These are phyloP conservation scores for Phortica variegata DNA, from an alignment of 1,140 invertebrate species.

Conservation along the genomic window DNA sequence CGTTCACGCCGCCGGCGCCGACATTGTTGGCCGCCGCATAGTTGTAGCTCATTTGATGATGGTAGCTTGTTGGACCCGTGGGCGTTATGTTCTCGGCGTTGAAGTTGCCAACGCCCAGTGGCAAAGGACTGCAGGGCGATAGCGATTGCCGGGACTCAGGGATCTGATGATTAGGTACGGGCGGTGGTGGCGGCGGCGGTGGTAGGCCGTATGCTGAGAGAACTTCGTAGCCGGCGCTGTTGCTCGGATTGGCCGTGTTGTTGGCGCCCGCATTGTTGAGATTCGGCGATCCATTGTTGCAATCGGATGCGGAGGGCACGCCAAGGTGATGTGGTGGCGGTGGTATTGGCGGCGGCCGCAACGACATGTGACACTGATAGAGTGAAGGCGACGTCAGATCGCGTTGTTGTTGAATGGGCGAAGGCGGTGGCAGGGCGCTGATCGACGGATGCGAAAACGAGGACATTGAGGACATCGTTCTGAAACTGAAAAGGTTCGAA, in stretches of 20 bases:
- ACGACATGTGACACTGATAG: slow-evolving; percentile 50
- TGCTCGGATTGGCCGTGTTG: slow-evolving; percentile 9
- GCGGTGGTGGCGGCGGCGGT: slow-evolving; percentile 12
- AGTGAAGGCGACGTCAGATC: slow-evolving; percentile 45
- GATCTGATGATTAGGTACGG: slow-evolving; percentile 12
- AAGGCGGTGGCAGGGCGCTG: slow-evolving; percentile 32
- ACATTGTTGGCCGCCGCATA: slow-evolving; percentile 29
- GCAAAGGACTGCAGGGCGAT: slow-evolving; percentile 20
- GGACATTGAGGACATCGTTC: slow-evolving; percentile 40
- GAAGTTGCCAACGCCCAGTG: slow-evolving; percentile 20
- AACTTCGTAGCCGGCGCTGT: slow-evolving; percentile 28
- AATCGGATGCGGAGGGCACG: not conserved
- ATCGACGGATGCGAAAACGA: slow-evolving; percentile 42
- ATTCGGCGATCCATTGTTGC: slow-evolving; percentile 5
- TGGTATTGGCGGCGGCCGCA: slow-evolving; percentile 29
- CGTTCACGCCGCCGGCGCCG: slow-evolving; percentile 2
- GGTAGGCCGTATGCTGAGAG: slow-evolving; percentile 32
- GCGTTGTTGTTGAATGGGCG: slow-evolving; percentile 42
- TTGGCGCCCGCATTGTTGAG: slow-evolving; percentile 2
- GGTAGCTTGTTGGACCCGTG: slow-evolving; percentile 14
- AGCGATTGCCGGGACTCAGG: slow-evolving; percentile 19
- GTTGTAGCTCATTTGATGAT: slow-evolving; percentile 44
- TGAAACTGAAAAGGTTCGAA: slow-evolving; percentile 3
- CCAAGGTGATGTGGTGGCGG: slow-evolving; percentile 22
- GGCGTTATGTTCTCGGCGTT: slow-evolving; percentile 20